Evolutionary conservation across 2,797 vertebrate genomes (phyloP).

Genomic region (Hylomyscus alleni): DNA sequence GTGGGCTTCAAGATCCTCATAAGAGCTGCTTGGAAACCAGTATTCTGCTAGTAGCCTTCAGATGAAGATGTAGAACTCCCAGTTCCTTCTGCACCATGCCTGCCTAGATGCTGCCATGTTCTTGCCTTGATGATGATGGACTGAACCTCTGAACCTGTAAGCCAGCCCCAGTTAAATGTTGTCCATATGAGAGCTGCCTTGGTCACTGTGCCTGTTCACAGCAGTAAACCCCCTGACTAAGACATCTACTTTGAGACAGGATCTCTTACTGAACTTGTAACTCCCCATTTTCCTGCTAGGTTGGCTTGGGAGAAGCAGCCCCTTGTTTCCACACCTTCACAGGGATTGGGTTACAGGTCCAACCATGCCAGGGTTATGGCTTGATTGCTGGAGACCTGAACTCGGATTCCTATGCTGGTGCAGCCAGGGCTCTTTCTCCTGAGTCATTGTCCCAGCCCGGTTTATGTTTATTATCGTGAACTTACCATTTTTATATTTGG

Average conservation of each 20-base stretch:
- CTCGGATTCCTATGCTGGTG: background rate
- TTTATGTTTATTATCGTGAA: conserved; percentile 6
- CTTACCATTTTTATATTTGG: background rate
- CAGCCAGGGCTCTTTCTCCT: background rate
- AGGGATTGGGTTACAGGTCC: background rate
- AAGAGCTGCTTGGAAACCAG: background rate
- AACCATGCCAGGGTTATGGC: background rate
- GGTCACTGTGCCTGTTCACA: background rate
- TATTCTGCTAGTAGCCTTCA: background rate
- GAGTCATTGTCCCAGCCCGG: background rate
- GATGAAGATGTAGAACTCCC: background rate
- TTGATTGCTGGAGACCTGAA: too few relatives aligned
- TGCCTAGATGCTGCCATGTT: background rate
- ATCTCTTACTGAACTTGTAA: background rate
- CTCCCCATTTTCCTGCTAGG: background rate
- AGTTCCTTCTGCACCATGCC: background rate
- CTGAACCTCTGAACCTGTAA: background rate
- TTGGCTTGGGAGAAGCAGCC: background rate
- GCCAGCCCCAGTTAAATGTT: background rate
- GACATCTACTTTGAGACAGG: background rate
- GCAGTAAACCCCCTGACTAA: background rate
- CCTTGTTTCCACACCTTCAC: background rate
- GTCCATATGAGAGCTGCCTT: background rate
- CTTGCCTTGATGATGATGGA: background rate
- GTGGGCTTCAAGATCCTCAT: background rate